Base-by-base conservation (phyloP, 2,888 invertebrate genomes). In the Perdita meconis region DNA sequence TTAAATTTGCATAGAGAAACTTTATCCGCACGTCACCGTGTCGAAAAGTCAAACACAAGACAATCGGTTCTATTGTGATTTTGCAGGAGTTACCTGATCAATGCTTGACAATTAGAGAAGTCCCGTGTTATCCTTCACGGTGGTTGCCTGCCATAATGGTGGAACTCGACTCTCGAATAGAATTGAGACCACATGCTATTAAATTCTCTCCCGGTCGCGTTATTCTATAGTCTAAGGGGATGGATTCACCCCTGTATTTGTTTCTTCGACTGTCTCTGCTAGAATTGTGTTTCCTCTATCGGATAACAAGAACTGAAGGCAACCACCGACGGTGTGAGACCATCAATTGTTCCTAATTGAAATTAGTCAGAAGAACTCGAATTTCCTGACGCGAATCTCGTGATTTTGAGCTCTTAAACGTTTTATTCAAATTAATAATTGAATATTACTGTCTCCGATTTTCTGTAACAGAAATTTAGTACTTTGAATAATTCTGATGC, bases 51-150 rank as follows among this genome's bases (percentile, higher is more conserved):
- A 26, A 6, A 24, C 24, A 12, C n/a, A 24, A 8, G 26, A n/a
- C 13, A 51, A 51, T 40, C n/a, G 40, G n/a, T 24, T 42, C 55
- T 10, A 42, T 26, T 13, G 38, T 51, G 55, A 59, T 34, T 60
- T 76, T 61, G 73, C 72, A 50, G 72, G 78, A 72, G 60, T 59
- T 40, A 78, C 36, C 64, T 77, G 83, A 88, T 84, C 81, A 80
- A 86, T 81, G 73, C 67, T 61, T 78, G 75, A 81, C 82, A 83
- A 86, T 88, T 85, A 81, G 84, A 81, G 80, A 57, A 72, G 68
- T 60, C 70, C n/a, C n/a, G n/a, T n/a, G n/a, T n/a, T 67, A 65
- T 72, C 70, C 84, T 82, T 84, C 81, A 78, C 74, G 69, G 78
- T 73, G 81, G 83, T 86, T 81, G 82, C 75, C 78, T 78, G 50